Evolutionary conservation across 2,888 invertebrate species (phyloP), one percentile per base, ranked within the genome.

Genomic region (Yponomeuta malinellus): DNA sequence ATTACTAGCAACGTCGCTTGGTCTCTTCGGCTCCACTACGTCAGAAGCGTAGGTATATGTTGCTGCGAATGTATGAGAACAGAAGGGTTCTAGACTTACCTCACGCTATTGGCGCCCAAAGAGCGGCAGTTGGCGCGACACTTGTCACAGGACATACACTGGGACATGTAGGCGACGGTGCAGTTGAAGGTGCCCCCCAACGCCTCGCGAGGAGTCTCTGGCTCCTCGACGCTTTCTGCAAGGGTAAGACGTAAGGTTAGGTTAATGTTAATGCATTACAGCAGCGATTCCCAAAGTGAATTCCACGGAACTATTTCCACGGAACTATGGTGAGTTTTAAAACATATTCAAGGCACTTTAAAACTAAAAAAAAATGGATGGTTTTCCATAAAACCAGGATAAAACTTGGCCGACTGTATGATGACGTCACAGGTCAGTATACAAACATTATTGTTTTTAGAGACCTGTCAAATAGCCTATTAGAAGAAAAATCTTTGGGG

Each of bases 81-180:
- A 59, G 2, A 59, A 59, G 1, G 2, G 15, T 59, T 4, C 59
- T 2, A 12, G 10, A 29, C 71, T 63, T 2, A 93, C 92, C 93
- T 82, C 72, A 93, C 80, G 79, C 95, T 95, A 70, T 95, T 94
- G 0, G 97, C 95, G 59, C 97, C 97, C 95, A 97, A 97, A 12
- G 96, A 95, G 75, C 93, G 93, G 82, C 98, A 98, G 37, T 95
- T 95, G 69, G 94, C 94, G 76, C 95, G 95, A 83, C 98, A 98
- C 84, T 98, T 98, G 84, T 95, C 95, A 93, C 96, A 95, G 1
- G 97, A 96, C 93, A 96, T 96, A 84, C 98, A 98, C 81, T 97
- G 95, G 52, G 96, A 95, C 95, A 97, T 95, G 88, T 96, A 98
- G 0, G 97, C 96, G 9, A 98, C 98, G 0, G 98, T 98, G 86